phyloP scores from a whole-genome alignment of 2,113 vertebrate species.

The Halcyon malimbica region DNA sequence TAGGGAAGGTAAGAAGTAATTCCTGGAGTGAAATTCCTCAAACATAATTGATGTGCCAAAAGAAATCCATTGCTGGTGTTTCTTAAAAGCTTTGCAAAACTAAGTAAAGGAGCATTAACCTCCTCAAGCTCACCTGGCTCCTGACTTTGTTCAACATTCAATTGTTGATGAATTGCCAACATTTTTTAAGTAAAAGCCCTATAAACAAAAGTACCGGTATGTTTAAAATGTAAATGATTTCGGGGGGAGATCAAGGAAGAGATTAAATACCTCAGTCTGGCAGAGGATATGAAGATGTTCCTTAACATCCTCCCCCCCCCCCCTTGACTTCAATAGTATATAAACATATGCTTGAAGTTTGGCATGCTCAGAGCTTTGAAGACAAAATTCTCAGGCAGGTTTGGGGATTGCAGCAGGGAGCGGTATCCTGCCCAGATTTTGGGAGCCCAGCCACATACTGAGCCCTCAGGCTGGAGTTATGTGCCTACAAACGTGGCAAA shows the following conservation, averaged over 20 bases:
- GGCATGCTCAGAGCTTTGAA: neutral
- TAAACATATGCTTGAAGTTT: constrained; percentile 19
- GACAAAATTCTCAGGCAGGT: neutral
- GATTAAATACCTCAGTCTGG: constrained; percentile 43
- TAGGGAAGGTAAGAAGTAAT: constrained; percentile 3
- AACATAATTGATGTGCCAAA: constrained; percentile 18
- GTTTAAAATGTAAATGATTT: constrained; percentile 46
- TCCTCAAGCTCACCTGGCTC: constrained; percentile 1
- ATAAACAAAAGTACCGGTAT: constrained; percentile 18
- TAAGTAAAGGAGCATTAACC: neutral
- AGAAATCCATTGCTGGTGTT: neutral
- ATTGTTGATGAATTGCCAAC: constrained; percentile 39
- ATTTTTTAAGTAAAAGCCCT: constrained; percentile 39
- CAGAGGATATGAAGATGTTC: constrained; percentile 39
- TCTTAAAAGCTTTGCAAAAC: constrained; percentile 9
- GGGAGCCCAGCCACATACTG: neutral
- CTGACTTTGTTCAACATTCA: neutral
- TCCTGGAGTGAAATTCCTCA: neutral
- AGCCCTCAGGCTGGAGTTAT: neutral
- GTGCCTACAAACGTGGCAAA: neutral
- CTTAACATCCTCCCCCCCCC: neutral
- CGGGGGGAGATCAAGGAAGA: constrained; percentile 15
- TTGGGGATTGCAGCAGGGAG: neutral
- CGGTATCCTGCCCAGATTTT: neutral
- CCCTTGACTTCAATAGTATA: neutral